Percentiles rank a stretch among this genome's conserved stretches.
These are phyloP conservation scores for Condylura cristata DNA, from an alignment of 2,113 vertebrate genomes.

Conservation along the genomic window DNA sequence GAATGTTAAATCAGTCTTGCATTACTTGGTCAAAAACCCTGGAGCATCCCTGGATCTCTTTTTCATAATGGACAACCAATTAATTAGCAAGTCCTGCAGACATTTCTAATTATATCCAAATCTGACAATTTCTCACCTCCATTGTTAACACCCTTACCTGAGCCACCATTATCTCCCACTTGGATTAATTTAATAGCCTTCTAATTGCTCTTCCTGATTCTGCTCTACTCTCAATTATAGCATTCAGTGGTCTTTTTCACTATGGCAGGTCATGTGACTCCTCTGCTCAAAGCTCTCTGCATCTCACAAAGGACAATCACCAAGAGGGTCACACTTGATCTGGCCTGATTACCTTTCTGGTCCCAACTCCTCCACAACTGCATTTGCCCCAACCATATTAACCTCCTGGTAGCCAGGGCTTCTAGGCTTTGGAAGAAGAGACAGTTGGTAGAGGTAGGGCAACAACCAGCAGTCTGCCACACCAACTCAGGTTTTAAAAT, in stretches of 20 bases:
- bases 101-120: conserved; percentile 4
- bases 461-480: background rate
- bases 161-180: background rate
- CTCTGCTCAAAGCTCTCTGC: background rate
- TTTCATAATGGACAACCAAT: conserved; percentile 8
- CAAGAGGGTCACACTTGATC: background rate
- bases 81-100: background rate
- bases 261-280: background rate
- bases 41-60: background rate
- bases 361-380: background rate
- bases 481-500: background rate
- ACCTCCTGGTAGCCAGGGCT: background rate
- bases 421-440: background rate
- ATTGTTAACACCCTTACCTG: background rate
- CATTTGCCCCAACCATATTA: background rate
- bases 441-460: background rate
- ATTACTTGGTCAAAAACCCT: background rate
- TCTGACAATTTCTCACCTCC: background rate
- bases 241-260: background rate
- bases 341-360: background rate
- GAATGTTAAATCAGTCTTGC: background rate
- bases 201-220: background rate
- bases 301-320: background rate
- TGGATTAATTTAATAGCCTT: background rate
- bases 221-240: background rate